These are phyloP conservation scores for Hemitrygon akajei DNA, from an alignment of 2,797 vertebrate genomes.

Conservation along the genomic window DNA sequence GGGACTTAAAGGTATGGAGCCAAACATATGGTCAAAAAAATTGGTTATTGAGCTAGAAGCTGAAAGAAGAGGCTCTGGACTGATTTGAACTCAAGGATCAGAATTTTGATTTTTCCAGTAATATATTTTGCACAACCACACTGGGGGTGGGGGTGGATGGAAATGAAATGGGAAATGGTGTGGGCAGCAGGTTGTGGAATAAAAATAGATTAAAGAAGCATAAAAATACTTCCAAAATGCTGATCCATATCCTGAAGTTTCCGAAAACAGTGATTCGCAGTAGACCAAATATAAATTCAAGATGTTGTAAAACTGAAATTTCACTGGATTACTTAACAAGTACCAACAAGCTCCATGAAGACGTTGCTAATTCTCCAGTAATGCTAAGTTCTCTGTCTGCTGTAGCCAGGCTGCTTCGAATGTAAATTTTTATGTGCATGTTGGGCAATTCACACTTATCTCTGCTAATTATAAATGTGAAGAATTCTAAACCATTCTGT, in stretches of 20 bases:
- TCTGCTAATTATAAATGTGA: neutral
- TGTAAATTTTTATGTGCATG: neutral
- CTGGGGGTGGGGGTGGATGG: neutral
- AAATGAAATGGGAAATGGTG: neutral
- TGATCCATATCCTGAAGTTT: neutral
- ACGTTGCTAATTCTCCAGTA: neutral
- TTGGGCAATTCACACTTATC: neutral
- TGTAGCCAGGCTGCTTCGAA: no score
- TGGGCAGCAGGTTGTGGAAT: no score
- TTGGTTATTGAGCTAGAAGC: neutral
- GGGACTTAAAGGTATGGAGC: neutral
- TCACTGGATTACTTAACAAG: neutral
- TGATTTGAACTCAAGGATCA: neutral
- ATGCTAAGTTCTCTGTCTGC: no score
- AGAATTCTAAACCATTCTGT: neutral
- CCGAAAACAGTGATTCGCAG: neutral
- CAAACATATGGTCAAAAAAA: neutral
- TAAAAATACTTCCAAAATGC: neutral
- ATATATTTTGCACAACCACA: neutral
- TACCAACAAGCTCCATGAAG: neutral
- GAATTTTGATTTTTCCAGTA: neutral
- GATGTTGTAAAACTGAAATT: neutral
- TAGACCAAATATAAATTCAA: neutral
- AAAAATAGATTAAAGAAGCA: neutral
- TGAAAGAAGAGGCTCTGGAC: neutral